Conservation (phyloP, 2,113 vertebrate genomes). For the Gambusia affinis region DNA sequence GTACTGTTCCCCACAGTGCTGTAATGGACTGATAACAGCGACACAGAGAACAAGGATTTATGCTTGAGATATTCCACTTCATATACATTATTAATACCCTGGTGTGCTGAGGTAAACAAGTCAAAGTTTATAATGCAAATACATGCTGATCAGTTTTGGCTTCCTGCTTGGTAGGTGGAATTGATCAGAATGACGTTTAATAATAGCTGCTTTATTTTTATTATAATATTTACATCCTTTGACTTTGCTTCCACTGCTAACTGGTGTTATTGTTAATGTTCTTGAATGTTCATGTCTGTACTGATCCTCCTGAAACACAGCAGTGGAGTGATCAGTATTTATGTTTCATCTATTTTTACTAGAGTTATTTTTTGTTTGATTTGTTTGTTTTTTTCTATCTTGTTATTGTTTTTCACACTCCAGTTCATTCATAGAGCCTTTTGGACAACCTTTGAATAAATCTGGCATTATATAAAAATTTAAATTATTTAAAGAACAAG, state of each 20-base stretch:
- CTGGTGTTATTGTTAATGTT: constrained; percentile 16
- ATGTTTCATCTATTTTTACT: constrained; percentile 10
- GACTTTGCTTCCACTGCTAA: neutral
- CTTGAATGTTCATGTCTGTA: constrained; percentile 17
- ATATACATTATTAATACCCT: constrained; percentile 22
- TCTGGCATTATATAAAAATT: neutral
- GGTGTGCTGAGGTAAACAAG: constrained; percentile 13
- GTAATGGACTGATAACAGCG: constrained; percentile 34
- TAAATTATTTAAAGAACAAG: no score
- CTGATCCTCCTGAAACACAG: constrained; percentile 15
- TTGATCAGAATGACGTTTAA: constrained; percentile 5
- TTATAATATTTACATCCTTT: neutral
- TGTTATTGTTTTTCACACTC: neutral
- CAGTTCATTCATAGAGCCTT: neutral
- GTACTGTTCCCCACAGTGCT: constrained; percentile 40
- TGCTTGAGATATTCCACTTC: constrained; percentile 22
- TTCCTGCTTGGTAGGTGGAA: constrained; percentile 1
- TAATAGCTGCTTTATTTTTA: neutral
- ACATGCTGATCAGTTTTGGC: constrained; percentile 3
- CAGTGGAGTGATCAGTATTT: neutral
- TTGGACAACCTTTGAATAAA: constrained; percentile 15
- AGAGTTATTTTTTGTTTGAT: neutral
- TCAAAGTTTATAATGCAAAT: neutral
- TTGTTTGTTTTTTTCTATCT: neutral
- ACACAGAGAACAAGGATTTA: constrained; percentile 30